phyloP scores from a whole-genome alignment of 2,888 invertebrate genomes.

The Drosophila suboccidentalis region DNA sequence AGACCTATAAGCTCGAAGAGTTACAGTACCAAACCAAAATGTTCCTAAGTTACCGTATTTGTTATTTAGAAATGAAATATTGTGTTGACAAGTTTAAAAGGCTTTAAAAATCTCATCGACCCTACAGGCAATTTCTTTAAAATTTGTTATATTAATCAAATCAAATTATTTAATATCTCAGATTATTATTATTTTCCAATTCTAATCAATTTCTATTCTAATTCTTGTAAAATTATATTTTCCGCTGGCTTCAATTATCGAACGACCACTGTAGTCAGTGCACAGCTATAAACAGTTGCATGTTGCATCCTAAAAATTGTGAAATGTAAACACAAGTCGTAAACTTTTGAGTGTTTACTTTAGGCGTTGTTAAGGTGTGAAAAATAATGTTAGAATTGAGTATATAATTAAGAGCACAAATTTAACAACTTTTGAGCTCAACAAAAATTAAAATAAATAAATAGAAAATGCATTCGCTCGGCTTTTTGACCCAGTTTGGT shows the following conservation, averaged over 20 bases:
- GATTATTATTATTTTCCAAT: not conserved
- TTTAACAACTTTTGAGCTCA: conserved; percentile 13
- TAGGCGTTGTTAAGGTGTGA: conserved; percentile 5
- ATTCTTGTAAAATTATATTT: not conserved
- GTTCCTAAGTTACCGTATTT: too few species aligned
- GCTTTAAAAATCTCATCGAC: too few species aligned
- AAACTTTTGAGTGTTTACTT: conserved; percentile 39
- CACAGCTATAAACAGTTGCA: conserved; percentile 2
- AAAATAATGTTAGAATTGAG: conserved; percentile 5
- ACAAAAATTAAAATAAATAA: conserved; percentile 4
- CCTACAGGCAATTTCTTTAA: not conserved
- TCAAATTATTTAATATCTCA: not conserved
- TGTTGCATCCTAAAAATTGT: conserved; percentile 24
- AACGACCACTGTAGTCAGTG: conserved; percentile 5
- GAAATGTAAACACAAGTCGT: conserved; percentile 33
- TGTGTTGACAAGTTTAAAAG: not conserved
- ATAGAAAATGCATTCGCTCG: not conserved
- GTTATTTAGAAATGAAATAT: not conserved
- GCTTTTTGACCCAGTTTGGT: conserved; percentile 5
- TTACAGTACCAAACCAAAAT: not conserved
- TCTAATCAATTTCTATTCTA: too few species aligned
- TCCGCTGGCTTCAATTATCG: not conserved
- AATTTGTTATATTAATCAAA: not conserved
- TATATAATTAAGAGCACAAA: conserved; percentile 1
- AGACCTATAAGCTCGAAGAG: not conserved